Evolutionary conservation across 1,140 invertebrate species (phyloP).

Genomic region (Drosophila ercepeae): DNA sequence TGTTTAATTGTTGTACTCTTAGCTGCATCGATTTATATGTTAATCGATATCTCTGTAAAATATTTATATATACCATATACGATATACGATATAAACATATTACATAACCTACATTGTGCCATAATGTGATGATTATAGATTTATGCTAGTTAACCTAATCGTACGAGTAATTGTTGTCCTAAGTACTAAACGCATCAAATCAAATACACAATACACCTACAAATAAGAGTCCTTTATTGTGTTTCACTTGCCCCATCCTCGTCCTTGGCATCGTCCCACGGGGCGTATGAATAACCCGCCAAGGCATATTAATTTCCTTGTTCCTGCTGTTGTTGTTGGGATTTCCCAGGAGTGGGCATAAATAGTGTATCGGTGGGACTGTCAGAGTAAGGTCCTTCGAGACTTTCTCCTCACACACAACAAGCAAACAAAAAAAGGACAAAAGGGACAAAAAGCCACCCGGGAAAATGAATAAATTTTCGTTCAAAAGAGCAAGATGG

Average conservation of each 20-base stretch:
- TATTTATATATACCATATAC: slow-evolving; percentile 10
- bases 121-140: slow-evolving; percentile 83
- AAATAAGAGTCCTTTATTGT: slow-evolving; percentile 20
- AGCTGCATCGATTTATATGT: slow-evolving; percentile 2
- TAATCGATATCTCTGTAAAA: slow-evolving; percentile 13
- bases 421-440: background rate
- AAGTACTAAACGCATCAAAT: slow-evolving; percentile 51
- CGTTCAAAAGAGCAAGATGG: background rate
- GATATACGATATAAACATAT: slow-evolving; percentile 23
- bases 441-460: background rate
- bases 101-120: slow-evolving; percentile 70
- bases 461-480: background rate
- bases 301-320: slow-evolving; percentile 21
- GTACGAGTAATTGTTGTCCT: slow-evolving; percentile 70
- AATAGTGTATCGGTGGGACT: slow-evolving; percentile 7
- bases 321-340: background rate
- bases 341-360: slow-evolving; percentile 4
- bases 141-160: slow-evolving; percentile 71
- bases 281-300: slow-evolving; percentile 36
- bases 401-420: slow-evolving; percentile 1
- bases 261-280: slow-evolving; percentile 19
- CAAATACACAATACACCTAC: slow-evolving; percentile 28
- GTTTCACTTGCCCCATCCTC: background rate
- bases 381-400: background rate
- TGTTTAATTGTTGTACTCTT: background rate